Evolutionary conservation across 2,888 invertebrate species (phyloP), one percentile per base, ranked within the genome.

Genomic region (Lasioglossum oenotherae): DNA sequence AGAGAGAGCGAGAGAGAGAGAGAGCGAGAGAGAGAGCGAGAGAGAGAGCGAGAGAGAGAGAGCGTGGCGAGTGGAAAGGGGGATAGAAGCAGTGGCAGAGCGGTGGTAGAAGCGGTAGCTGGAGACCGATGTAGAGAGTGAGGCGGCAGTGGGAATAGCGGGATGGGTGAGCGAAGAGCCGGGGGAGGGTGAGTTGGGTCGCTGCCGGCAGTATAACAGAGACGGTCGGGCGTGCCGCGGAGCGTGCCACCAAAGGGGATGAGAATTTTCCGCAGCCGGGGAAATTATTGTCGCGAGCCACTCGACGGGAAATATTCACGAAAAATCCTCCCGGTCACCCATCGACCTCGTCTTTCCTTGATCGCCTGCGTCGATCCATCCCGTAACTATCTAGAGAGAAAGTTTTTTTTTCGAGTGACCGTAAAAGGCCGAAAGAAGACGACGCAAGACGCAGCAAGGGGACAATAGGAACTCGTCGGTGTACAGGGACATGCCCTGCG

Each of bases 201-300:
- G 94, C 94, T 94, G 94, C 94, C 93, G 93, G 94, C 94, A 93
- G 94, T 94, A 94, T 94, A 94, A 94, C 94, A 94, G 94, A 94
- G 94, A 94, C 94, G 94, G 93, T 93, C 95, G 95, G 95, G 95
- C 95, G 95, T 95, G 95, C 95, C 95, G 95, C 95, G 94, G 94
- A 95, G 95, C 95, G 95, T 95, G 95, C 95, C 95, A 94, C 94
- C 93, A 94, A 94, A 94, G 95, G 95, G 95, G 95, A 94, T 95
- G 95, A 92, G 95, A 94, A 93, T 94, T 94, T 94, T 93, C 92
- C 91, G 86, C 82, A 82, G 78, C 35, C 81, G 64, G 95, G 35
- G 53, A 85, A 95, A 93, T 89, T 94, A 94, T 93, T 95, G 95
- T 91, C 95, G 87, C 82, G 72, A 75, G 75, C 46, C 88, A 75